Evolutionary conservation across 2,113 vertebrate species (phyloP).

Genomic region (Microtus oregoni): DNA sequence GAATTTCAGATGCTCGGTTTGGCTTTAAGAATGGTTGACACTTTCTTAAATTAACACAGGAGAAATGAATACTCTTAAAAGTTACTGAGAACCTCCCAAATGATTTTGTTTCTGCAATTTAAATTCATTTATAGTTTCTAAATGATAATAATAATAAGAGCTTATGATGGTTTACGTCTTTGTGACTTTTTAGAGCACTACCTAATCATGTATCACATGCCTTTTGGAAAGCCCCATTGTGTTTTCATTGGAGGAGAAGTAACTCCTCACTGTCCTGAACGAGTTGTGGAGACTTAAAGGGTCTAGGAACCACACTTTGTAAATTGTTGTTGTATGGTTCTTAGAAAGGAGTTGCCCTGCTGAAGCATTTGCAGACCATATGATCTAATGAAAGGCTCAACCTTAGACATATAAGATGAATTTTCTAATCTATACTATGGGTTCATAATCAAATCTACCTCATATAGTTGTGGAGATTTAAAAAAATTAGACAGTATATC

Average conservation of each 20-base stretch:
- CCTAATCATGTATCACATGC: not conserved
- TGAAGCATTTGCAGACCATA: not conserved
- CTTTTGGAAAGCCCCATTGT: slow-evolving; percentile 20
- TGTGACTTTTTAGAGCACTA: not conserved
- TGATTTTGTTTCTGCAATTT: slow-evolving; percentile 25
- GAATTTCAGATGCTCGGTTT: not conserved
- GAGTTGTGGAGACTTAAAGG: not conserved
- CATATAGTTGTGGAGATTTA: slow-evolving; percentile 48
- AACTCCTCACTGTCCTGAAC: not conserved
- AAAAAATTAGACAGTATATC: slow-evolving; percentile 37
- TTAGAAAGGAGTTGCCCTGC: slow-evolving; percentile 5
- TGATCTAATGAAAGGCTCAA: slow-evolving; percentile 12
- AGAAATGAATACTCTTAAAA: slow-evolving; percentile 19
- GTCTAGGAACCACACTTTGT: not conserved
- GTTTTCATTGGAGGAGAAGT: not conserved
- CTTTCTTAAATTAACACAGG: not conserved
- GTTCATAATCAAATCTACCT: slow-evolving; percentile 47
- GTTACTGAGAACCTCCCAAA: not conserved
- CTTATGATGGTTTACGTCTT: not conserved
- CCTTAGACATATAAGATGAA: not conserved
- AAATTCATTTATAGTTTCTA: slow-evolving; percentile 28
- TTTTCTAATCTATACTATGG: slow-evolving; percentile 54
- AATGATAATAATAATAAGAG: slow-evolving; percentile 12
- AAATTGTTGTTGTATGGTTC: not conserved
- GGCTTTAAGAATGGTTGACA: slow-evolving; percentile 13